Evolutionary conservation across 1,140 invertebrate genomes (phyloP).

Genomic region (Drosophila nasuta): DNA sequence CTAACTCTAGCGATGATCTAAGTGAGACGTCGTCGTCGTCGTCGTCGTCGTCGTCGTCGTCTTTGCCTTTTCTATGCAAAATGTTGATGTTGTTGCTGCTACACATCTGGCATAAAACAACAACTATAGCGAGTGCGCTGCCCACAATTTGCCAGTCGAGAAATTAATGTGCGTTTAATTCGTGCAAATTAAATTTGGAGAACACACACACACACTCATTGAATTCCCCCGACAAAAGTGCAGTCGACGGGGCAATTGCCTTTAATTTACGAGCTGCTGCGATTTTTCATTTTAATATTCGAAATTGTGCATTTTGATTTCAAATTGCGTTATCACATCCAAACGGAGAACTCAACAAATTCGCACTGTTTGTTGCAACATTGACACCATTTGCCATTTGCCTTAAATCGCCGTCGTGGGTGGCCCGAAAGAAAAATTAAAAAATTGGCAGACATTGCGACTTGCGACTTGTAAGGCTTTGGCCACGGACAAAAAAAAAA

Average conservation of each 20-base stretch:
- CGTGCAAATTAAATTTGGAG: constrained; percentile 66
- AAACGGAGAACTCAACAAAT: background rate
- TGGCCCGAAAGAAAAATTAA: background rate
- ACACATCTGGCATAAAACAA: constrained; percentile 63
- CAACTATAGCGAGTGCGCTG: constrained; percentile 11
- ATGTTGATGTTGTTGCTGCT: constrained; percentile 46
- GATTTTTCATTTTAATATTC: constrained; percentile 63
- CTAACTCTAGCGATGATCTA: constrained; percentile 82
- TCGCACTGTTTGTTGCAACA: background rate
- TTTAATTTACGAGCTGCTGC: constrained; percentile 49
- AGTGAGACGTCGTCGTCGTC: no score
- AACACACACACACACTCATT: constrained; percentile 13
- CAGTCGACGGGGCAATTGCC: constrained; percentile 24
- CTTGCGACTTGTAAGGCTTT: constrained; percentile 5
- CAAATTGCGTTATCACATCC: constrained; percentile 7
- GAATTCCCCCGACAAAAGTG: constrained; percentile 26
- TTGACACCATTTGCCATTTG: constrained; percentile 21
- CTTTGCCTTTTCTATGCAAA: constrained; percentile 47
- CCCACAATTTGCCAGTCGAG: constrained; percentile 46
- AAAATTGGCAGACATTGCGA: background rate
- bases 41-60: constrained; percentile 54
- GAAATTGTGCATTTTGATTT: background rate
- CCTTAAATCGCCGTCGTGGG: background rate
- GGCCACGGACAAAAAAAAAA: constrained; percentile 1
- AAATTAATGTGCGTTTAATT: constrained; percentile 82